These are phyloP conservation scores for Sclerodermus sp. DNA, from an alignment of 2,888 invertebrate genomes.

Conservation along the genomic window DNA sequence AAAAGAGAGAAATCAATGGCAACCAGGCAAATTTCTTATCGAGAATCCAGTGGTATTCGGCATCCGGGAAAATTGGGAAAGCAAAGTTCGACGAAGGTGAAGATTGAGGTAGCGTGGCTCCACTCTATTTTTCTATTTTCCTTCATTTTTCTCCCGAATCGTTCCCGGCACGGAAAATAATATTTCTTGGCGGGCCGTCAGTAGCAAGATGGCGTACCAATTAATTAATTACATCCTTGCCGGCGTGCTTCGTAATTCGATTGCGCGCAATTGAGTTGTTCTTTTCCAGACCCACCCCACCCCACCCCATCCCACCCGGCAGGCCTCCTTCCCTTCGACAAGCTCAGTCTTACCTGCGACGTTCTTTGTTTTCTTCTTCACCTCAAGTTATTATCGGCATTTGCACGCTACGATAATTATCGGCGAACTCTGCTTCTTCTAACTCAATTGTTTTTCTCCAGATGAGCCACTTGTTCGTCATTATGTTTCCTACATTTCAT, in stretches of 20 bases:
- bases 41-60: too few relatives aligned
- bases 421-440: conserved; percentile 10
- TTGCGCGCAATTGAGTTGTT: conserved; percentile 52
- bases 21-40: too few relatives aligned
- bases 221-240: conserved; percentile 53
- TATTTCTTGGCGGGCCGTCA: conserved; percentile 30
- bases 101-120: too few relatives aligned
- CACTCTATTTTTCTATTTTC: not conserved
- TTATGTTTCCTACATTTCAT: too few relatives aligned
- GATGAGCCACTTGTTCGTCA: too few relatives aligned
- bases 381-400: conserved; percentile 41
- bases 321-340: conserved; percentile 16
- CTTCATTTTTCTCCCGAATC: not conserved
- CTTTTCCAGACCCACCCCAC: conserved; percentile 23
- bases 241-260: conserved; percentile 46
- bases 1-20: too few relatives aligned
- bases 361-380: conserved; percentile 21
- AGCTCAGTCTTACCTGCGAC: conserved; percentile 12
- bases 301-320: not conserved
- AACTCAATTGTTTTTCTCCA: too few relatives aligned
- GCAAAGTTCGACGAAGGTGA: not conserved
- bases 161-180: not conserved
- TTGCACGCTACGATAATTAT: conserved; percentile 50
- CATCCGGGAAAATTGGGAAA: too few relatives aligned
- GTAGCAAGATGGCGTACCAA: conserved; percentile 47